Percentiles rank a stretch among this genome's conserved stretches.
Evolutionary conservation across 2,113 vertebrate species (phyloP).

Genomic region (Pangasianodon gigas): DNA sequence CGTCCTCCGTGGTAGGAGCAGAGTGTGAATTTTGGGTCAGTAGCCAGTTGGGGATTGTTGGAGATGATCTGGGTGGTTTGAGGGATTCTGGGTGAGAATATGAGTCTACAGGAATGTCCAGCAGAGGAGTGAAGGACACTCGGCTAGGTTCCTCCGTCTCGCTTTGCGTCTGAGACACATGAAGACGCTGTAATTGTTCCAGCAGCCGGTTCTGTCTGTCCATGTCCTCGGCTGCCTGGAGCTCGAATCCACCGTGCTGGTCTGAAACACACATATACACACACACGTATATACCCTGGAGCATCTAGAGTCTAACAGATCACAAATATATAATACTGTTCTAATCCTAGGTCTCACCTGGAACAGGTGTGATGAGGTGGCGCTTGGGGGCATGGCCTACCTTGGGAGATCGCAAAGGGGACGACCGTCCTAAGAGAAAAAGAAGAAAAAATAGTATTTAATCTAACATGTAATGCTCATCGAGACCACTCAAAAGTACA

Average conservation of each 20-base stretch:
- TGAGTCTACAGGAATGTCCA: conserved; percentile 85
- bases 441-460: background rate
- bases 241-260: conserved; percentile 83
- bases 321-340: background rate
- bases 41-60: conserved; percentile 74
- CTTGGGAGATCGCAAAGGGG: conserved; percentile 80
- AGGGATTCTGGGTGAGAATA: conserved; percentile 53
- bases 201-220: conserved; percentile 59
- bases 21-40: conserved; percentile 61
- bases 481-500: background rate
- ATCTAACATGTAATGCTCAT: background rate
- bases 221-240: conserved; percentile 74
- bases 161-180: conserved; percentile 62
- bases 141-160: conserved; percentile 63
- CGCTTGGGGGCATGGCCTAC: conserved; percentile 78
- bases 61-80: conserved; percentile 6
- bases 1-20: conserved; percentile 52
- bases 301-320: background rate
- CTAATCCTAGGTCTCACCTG: conserved; percentile 72
- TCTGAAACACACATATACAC: conserved; percentile 69
- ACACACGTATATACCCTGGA: conserved; percentile 5
- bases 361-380: conserved; percentile 90
- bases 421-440: conserved; percentile 73
- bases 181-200: conserved; percentile 69
- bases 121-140: conserved; percentile 75